Evolutionary conservation across 2,888 invertebrate genomes (phyloP), one percentile per base, ranked within the genome.

Genomic region (Zonitis immaculata): DNA sequence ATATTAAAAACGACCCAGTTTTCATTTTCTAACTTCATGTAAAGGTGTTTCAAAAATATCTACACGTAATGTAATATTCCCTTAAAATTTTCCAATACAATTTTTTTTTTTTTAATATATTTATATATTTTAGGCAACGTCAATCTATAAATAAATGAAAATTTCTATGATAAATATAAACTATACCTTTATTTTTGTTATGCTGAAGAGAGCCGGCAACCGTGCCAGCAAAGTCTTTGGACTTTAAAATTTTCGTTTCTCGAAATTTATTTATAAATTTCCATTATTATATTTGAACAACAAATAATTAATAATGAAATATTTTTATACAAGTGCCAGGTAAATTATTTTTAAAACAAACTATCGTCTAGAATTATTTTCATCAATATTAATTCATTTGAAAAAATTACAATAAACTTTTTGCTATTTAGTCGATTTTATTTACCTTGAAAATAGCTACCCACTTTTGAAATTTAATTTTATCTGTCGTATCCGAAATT

Each of bases 391-490:
- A 9, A 27, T 8, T 8, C 9, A 14, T 16, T 35, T 6, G 7
- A 8, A 3, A 9, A 3, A 9, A 35, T 35, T 18, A 18, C 35
- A 16, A 32, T 32, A 14, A 5, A 35, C 16, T 16, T n/a, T 14
- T n/a, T 7, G 6, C 2, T 18, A 26, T 26, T 26, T 4, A 22
- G 5, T 39, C 18, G 2, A n/a, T 18, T 39, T 18, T 39, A 16
- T 39, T 39, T 26, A 20, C 20, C 20, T 39, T 39, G 39, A 39
- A 39, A 39, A 39, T 8, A 4, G 1, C 39, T 20, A 39, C 20
- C 39, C 39, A 39, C 39, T 39, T 39, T 39, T 39, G 39, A 39
- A n/a, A 20, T 39, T 39, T 39, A 39, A 39, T 39, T 39, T 39
- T 39, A 39, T 39, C 18, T 20, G 8, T 18, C 18, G 39, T 39